A percentile compares a stretch with the other conserved stretches of the same genome.
phyloP scores from a whole-genome alignment of 2,888 invertebrate genomes.

The Colostygia pectinataria region DNA sequence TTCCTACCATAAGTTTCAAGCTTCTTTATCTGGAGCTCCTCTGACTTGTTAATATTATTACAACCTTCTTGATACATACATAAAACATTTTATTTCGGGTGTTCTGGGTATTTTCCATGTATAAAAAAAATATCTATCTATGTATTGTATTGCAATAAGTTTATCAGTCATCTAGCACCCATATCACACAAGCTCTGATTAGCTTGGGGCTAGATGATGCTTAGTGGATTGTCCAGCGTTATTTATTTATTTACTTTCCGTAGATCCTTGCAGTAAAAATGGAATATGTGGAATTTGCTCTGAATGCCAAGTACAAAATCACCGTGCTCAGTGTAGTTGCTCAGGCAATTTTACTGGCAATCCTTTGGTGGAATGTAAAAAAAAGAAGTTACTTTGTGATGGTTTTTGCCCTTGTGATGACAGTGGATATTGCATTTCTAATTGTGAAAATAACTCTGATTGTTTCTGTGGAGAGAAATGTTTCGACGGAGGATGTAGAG shows the following conservation, averaged over 20 bases:
- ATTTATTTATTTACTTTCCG: background rate
- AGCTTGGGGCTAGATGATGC: no score
- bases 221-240: no score
- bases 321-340: slow-evolving; percentile 93
- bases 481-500: slow-evolving; percentile 87
- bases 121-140: no score
- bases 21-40: no score
- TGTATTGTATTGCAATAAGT: no score
- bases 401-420: slow-evolving; percentile 91
- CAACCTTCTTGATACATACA: no score
- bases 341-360: slow-evolving; percentile 91
- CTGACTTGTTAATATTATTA: no score
- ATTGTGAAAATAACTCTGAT: slow-evolving; percentile 85
- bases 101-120: no score
- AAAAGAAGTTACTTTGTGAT: slow-evolving; percentile 88
- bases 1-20: no score
- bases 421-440: slow-evolving; percentile 89
- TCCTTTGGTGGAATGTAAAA: slow-evolving; percentile 89
- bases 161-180: no score
- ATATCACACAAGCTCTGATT: no score
- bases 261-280: slow-evolving; percentile 90
- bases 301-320: slow-evolving; percentile 91
- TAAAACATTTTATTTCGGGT: no score
- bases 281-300: slow-evolving; percentile 93
- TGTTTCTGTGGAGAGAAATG: slow-evolving; percentile 94